Percentiles rank a stretch among this genome's conserved stretches.
These are phyloP conservation scores for Peromyscus leucopus DNA, from an alignment of 2,113 vertebrate species.

Conservation along the genomic window DNA sequence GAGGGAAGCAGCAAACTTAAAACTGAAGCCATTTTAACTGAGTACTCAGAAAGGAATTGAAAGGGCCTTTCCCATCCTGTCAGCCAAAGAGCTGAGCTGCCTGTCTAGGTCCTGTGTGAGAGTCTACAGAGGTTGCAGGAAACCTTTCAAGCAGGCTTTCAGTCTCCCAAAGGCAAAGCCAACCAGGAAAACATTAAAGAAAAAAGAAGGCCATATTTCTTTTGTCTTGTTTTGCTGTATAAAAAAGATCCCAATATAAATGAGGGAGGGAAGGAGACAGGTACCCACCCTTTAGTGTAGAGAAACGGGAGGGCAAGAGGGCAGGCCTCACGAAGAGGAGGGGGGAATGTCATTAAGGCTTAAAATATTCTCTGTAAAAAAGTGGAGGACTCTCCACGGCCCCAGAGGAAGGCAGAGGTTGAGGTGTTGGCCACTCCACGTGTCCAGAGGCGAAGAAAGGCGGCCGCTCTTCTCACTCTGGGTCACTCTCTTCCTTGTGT, in stretches of 20 bases:
- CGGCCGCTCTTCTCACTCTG: conserved; percentile 32
- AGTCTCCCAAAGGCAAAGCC: conserved; percentile 47
- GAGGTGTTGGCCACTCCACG: background rate
- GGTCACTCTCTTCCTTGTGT: conserved; percentile 61
- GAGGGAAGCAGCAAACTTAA: conserved; percentile 27
- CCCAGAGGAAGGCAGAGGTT: background rate
- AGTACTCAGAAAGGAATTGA: conserved; percentile 32
- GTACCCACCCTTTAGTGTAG: conserved; percentile 37
- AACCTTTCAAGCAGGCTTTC: conserved; percentile 20
- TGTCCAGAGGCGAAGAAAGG: background rate
- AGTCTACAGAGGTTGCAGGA: background rate
- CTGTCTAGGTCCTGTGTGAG: background rate
- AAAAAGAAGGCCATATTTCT: conserved; percentile 51
- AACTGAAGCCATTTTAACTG: conserved; percentile 74
- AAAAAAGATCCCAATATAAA: conserved; percentile 75
- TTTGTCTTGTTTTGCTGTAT: conserved; percentile 78
- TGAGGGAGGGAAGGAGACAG: background rate
- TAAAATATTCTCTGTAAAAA: conserved; percentile 71
- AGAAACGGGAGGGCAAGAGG: background rate
- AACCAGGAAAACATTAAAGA: conserved; percentile 68
- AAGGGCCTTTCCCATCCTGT: conserved; percentile 42
- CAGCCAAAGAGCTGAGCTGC: background rate
- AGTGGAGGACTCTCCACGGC: background rate
- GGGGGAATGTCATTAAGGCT: conserved; percentile 72
- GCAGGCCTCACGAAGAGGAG: conserved; percentile 19